Percentiles rank a stretch among this genome's conserved stretches.
phyloP scores from a whole-genome alignment of 2,797 vertebrate genomes.

The Enteromius thamalakanensis region DNA sequence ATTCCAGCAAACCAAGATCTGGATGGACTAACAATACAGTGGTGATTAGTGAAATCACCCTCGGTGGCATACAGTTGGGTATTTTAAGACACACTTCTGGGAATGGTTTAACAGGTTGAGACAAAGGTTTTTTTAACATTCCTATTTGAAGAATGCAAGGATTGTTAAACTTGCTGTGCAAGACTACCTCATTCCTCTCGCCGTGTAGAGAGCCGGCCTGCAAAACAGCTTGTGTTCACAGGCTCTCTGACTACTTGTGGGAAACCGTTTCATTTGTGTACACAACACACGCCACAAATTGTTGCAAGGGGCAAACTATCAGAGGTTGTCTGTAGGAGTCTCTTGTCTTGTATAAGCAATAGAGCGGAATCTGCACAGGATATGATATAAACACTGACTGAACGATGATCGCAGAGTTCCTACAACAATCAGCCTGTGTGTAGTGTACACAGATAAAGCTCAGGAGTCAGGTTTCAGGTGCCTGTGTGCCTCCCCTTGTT shows the following conservation, averaged over 20 bases:
- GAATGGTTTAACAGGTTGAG: slow-evolving; percentile 80
- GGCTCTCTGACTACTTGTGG: slow-evolving; percentile 56
- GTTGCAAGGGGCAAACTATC: slow-evolving; percentile 54
- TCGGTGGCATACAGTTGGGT: slow-evolving; percentile 53
- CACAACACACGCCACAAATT: slow-evolving; percentile 60
- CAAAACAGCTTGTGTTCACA: slow-evolving; percentile 61
- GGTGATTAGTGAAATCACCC: slow-evolving; percentile 32
- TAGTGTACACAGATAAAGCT: slow-evolving; percentile 67
- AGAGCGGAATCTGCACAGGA: slow-evolving; percentile 51
- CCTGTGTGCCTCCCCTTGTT: slow-evolving; percentile 47
- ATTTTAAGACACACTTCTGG: slow-evolving; percentile 64
- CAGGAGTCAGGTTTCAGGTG: slow-evolving; percentile 63
- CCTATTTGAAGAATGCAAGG: slow-evolving; percentile 75
- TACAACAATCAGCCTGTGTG: slow-evolving; percentile 66
- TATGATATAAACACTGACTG: slow-evolving; percentile 64
- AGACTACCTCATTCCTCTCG: slow-evolving; percentile 60
- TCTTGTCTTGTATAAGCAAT: slow-evolving; percentile 58
- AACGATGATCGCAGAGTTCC: slow-evolving; percentile 59
- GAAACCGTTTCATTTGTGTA: slow-evolving; percentile 58
- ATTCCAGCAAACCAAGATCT: slow-evolving; percentile 3
- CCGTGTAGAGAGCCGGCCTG: slow-evolving; percentile 42
- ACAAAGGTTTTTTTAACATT: slow-evolving; percentile 75
- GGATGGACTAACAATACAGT: slow-evolving; percentile 10
- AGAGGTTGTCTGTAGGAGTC: slow-evolving; percentile 53
- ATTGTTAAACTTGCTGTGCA: slow-evolving; percentile 71